Percentiles rank a stretch among this genome's conserved stretches.
phyloP scores from a whole-genome alignment of 2,888 invertebrate genomes.

The Cyaniris semiargus region DNA sequence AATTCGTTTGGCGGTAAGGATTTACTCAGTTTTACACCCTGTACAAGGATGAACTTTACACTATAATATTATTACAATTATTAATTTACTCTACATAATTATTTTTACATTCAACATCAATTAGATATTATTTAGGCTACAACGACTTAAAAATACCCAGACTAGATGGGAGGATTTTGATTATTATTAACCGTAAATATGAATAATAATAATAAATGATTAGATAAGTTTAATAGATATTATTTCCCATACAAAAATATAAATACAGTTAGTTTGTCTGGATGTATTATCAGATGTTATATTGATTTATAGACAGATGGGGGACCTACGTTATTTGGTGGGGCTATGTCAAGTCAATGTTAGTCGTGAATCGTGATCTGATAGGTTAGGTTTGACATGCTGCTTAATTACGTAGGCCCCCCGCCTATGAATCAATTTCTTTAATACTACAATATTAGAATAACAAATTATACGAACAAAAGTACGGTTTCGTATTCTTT shows the following conservation, averaged over 20 bases:
- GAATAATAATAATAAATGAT: neutral
- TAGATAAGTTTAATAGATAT: neutral
- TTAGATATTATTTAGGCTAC: conserved; percentile 28
- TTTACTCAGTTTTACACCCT: conserved; percentile 10
- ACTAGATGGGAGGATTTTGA: conserved; percentile 1
- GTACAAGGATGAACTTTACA: conserved; percentile 14
- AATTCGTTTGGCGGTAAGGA: neutral
- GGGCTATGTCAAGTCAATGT: too few relatives aligned
- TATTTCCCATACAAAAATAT: neutral
- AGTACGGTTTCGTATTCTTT: neutral
- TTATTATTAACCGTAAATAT: neutral
- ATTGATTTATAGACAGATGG: neutral
- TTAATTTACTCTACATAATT: neutral
- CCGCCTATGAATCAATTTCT: neutral
- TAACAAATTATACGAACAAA: neutral
- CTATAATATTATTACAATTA: conserved; percentile 6
- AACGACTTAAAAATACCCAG: conserved; percentile 16
- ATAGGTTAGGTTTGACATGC: neutral
- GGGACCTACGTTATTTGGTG: too few relatives aligned
- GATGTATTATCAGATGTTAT: neutral
- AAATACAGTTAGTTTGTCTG: neutral
- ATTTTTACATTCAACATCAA: conserved; percentile 27
- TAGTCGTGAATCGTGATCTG: too few relatives aligned
- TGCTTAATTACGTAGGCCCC: neutral
- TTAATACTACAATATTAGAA: neutral